Evolutionary conservation across 1,140 invertebrate genomes (phyloP), one percentile per base, ranked within the genome.

Genomic region (Bombus waltoni): DNA sequence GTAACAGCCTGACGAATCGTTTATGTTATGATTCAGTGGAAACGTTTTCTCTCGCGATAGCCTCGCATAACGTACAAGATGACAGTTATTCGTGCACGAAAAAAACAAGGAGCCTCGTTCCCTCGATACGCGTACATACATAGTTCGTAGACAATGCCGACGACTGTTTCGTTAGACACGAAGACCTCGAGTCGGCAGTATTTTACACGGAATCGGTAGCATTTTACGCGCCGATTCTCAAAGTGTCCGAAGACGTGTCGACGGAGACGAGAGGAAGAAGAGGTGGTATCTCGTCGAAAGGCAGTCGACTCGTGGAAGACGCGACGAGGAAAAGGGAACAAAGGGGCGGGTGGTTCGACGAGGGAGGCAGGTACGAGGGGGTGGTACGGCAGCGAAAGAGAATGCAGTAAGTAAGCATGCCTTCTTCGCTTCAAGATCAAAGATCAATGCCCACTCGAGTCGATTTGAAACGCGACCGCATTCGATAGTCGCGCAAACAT

Each of bases 401-500:
- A 83, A 90, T 89, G 59, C 85, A 32, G 81, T 85, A 89, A 90
- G 89, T 85, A 87, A 89, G 81, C 83, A 85, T 83, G 68, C 62
- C 66, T 91, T 87, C 66, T 91, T 87, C 72, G 72, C 59, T 47
- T 90, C 68, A 75, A 91, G 85, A 91, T 92, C 87, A 89, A 91
- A 92, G 90, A 92, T 92, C 90, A 87, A 91, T 92, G 82, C 83
- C 85, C 89, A 91, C 72, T 87, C 84, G 79, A 91, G 83, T 89
- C 81, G 85, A 90, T 91, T 92, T 89, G 90, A 91, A 91, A 91
- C 88, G 74, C 88, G 87, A 78, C 86, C 89, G 86, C 82, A 89
- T 90, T 81, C 83, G 81, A 90, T 83, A 90, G 88, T 89, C 89
- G 87, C 85, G 76, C 88, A 91, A 91, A 91, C 87, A 91, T 91